Conservation (phyloP, 2,888 invertebrate species). For the Zelleria hepariella region DNA sequence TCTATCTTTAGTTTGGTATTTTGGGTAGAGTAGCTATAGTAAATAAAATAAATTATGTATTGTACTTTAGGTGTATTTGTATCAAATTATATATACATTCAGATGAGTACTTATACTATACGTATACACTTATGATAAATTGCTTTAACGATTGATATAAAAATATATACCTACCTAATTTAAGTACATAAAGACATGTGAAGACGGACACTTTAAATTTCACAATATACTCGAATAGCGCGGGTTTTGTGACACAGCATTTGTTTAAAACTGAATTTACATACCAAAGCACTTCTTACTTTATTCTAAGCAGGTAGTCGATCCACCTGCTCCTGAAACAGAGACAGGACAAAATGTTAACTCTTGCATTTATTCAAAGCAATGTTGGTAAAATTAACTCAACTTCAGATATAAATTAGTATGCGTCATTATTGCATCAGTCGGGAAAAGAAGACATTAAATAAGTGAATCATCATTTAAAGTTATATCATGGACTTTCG, state of each 20-base stretch:
- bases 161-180: too few species aligned
- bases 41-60: neutral
- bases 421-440: conserved; percentile 45
- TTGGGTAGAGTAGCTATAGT: neutral
- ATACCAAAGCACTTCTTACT: too few species aligned
- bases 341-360: neutral
- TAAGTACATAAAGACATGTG: too few species aligned
- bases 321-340: too few species aligned
- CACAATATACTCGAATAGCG: too few species aligned
- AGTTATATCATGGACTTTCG: conserved; percentile 6
- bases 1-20: too few species aligned
- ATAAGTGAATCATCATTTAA: conserved; percentile 34
- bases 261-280: neutral
- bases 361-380: neutral
- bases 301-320: too few species aligned
- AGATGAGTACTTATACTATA: too few species aligned
- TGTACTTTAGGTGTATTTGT: neutral
- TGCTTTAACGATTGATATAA: too few species aligned
- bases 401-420: neutral
- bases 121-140: too few species aligned
- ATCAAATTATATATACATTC: neutral
- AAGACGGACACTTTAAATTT: too few species aligned
- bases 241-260: too few species aligned
- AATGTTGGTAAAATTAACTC: neutral
- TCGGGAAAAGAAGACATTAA: conserved; percentile 69